Base-by-base conservation (phyloP, 2,888 invertebrate genomes). In the Hipparchia semele region DNA sequence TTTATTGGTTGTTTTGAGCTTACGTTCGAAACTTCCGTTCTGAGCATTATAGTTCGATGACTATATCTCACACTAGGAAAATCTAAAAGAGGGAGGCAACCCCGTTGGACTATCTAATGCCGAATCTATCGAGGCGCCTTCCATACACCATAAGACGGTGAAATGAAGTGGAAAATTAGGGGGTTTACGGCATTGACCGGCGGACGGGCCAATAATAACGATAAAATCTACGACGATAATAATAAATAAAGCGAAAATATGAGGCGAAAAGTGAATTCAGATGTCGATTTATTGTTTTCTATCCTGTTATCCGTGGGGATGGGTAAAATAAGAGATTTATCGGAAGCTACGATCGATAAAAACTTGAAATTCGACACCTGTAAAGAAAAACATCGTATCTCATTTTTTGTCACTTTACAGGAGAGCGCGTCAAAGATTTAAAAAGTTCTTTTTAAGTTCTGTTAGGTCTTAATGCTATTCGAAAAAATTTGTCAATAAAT, bases 81-180 rank as follows among this genome's bases (percentile, higher is more conserved):
- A 88, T 86, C 87, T 87, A 86, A 83, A 83, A 80, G 77, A 82
- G 84, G 85, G 80, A 83, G 83, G 76, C 75, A 72, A 71, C 82
- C 82, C 85, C 79, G 83, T 84, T 81, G 84, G 83, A 82, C 86
- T 85, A 88, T 88, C 87, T 90, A 89, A 91, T 87, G 89, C 84
- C 78, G 84, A 90, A 90, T 91, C 91, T 90, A 91, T 90, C 83
- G 85, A 86, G 91, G 90, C 90, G 90, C 88, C 91, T 82, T 83
- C 83, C 73, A 79, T 81, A 83, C 83, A 82, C 90, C 87, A 89
- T 92, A 92, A 91, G 91, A 91, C 91, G 81, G 90, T 89, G 89
- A 86, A 93, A 93, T 93, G 93, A 92, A 86, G 82, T 87, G 87
- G 81, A 88, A 93, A 93, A 93, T 92, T 92, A 92, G 83, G 87